Conservation (phyloP, 2,888 invertebrate species). For the Alentia gelatinosa region DNA sequence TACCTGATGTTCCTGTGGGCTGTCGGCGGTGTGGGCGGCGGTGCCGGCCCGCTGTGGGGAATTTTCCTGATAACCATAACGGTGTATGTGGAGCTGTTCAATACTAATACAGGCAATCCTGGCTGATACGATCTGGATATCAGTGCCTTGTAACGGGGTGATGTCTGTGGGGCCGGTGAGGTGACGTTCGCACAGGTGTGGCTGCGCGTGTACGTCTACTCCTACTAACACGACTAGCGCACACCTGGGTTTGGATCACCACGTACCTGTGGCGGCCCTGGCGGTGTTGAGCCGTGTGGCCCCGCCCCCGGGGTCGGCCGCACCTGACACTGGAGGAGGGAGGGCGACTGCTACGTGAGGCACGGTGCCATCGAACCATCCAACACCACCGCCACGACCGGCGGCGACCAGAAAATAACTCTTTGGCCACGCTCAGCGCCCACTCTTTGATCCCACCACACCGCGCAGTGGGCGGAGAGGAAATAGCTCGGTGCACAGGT, state of each 20-base stretch:
- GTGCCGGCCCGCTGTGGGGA: not conserved
- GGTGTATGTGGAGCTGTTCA: no score
- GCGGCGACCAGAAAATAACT: not conserved
- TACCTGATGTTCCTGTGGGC: conserved; percentile 29
- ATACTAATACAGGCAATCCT: no score
- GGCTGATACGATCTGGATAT: no score
- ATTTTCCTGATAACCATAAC: conserved; percentile 45
- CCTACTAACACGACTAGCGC: not conserved
- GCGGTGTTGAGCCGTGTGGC: no score
- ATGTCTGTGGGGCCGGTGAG: not conserved
- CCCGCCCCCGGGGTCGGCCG: not conserved
- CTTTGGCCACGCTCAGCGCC: not conserved
- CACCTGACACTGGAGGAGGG: no score
- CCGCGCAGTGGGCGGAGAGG: not conserved
- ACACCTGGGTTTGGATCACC: no score
- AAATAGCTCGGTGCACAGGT: not conserved
- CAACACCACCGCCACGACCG: not conserved
- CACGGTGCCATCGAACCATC: not conserved
- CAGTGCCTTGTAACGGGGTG: no score
- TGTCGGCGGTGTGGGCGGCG: not conserved
- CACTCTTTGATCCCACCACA: not conserved
- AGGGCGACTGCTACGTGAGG: not conserved
- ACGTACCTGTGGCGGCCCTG: not conserved
- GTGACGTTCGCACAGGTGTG: not conserved
- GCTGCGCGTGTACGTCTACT: not conserved